Percentiles rank a stretch among this genome's conserved stretches.
Conservation (phyloP, 2,888 invertebrate genomes). For the Plagodis dolabraria region DNA sequence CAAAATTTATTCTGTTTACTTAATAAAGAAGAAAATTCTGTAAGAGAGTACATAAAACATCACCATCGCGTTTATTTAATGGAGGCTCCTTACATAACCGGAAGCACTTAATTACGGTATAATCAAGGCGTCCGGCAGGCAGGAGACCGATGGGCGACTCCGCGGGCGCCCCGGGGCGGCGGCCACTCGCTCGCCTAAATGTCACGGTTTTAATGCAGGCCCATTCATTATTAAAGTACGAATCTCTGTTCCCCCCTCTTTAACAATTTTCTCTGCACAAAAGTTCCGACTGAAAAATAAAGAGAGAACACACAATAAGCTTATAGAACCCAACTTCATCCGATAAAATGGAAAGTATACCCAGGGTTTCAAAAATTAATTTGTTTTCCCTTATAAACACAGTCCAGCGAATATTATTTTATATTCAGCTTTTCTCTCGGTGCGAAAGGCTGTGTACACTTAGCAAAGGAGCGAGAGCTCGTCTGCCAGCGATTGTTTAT, state of each 20-base stretch:
- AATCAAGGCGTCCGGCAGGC: slow-evolving; percentile 62
- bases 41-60: slow-evolving; percentile 2
- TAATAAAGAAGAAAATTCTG: background rate
- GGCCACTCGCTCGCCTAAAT: slow-evolving; percentile 46
- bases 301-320: slow-evolving; percentile 33
- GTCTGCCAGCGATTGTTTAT: slow-evolving; percentile 27
- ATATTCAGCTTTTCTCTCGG: slow-evolving; percentile 36
- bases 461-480: slow-evolving; percentile 25
- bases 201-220: slow-evolving; percentile 53
- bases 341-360: slow-evolving; percentile 43
- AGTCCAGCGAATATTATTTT: slow-evolving; percentile 43
- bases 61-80: slow-evolving; percentile 44
- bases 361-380: slow-evolving; percentile 45
- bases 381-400: slow-evolving; percentile 45
- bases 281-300: slow-evolving; percentile 47
- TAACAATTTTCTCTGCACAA: slow-evolving; percentile 42
- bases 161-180: slow-evolving; percentile 16
- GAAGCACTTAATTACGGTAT: slow-evolving; percentile 76
- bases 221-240: slow-evolving; percentile 59
- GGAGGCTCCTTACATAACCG: slow-evolving; percentile 58
- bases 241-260: slow-evolving; percentile 14
- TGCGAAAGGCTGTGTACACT: slow-evolving; percentile 30
- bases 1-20: too few species aligned
- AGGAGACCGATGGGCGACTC: slow-evolving; percentile 37
- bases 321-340: slow-evolving; percentile 36